Evolutionary conservation across 2,888 invertebrate genomes (phyloP), one percentile per base, ranked within the genome.

Genomic region (Callinectes sapidus): DNA sequence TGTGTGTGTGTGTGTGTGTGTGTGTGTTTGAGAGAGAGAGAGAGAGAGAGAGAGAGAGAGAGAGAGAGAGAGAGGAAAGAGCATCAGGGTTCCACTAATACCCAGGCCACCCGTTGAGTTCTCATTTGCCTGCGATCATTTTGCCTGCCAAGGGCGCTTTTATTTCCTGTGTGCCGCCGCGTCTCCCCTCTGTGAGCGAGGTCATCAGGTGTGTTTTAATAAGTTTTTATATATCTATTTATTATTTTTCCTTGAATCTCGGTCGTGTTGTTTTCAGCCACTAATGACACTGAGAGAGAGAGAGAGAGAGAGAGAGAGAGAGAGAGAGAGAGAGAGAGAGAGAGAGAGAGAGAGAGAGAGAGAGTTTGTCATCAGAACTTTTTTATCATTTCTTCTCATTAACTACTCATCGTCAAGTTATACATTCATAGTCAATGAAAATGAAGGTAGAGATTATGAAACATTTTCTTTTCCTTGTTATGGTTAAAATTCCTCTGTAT

Each of bases 41-140:
- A 35, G 85, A 35, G 85, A 35, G 85, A 35, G 55, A 61, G 55
- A 61, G 54, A 8, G 86, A 8, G 85, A 35, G 85, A 35, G 85
- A 35, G 85, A 35, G 87, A 42, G 42, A 42, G 48, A 42, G 42
- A 42, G 42, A 13, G 5, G 66, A n/a, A 89, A 61, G 71, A 71
- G 66, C 89, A n/a, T 23, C 89, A 77, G 81, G 91, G 48, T 18
- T 71, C 61, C 87, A 28, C 71, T 87, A 86, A 88, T 91, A 23
- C 39, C 13, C 23, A 1, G 66, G 35, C 87, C 90, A 77, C 92
- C 92, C 77, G 90, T 42, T 42, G 90, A 48, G 87, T 89, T 92
- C 90, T 92, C 92, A 92, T 92, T 92, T 92, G 87, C 92, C 88
- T 90, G 90, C 35, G 77, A 88, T 42, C 90, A 90, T 66, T 92